These are phyloP conservation scores for Petrocephalus microphthalmus DNA, from an alignment of 2,113 vertebrate genomes.

Conservation along the genomic window DNA sequence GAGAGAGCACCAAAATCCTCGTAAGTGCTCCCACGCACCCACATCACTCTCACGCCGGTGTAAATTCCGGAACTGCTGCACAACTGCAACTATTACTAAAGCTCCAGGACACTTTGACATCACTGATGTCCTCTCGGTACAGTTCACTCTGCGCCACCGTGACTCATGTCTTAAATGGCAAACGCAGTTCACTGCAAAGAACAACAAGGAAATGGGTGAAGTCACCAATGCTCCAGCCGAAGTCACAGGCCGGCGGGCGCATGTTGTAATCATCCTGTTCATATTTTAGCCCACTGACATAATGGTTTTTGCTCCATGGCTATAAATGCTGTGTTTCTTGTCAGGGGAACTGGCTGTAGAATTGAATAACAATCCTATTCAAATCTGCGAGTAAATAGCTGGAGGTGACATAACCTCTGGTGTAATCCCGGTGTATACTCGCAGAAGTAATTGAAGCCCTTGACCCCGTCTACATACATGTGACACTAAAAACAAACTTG, in stretches of 20 bases:
- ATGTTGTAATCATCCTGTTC: constrained; percentile 63
- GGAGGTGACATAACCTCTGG: constrained; percentile 94
- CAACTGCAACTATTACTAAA: background rate
- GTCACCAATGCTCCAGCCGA: constrained; percentile 38
- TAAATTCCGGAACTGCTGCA: background rate
- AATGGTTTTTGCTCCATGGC: constrained; percentile 39
- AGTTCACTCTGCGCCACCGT: background rate
- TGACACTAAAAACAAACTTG: constrained; percentile 98
- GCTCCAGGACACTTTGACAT: background rate
- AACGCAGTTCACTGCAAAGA: constrained; percentile 42
- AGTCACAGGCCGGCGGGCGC: constrained; percentile 60
- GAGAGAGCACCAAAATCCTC: background rate
- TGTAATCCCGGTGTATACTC: constrained; percentile 82
- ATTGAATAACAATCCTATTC: constrained; percentile 76
- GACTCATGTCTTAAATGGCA: constrained; percentile 53
- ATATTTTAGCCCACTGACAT: constrained; percentile 68
- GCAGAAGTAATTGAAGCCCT: constrained; percentile 99
- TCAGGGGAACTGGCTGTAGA: constrained; percentile 67
- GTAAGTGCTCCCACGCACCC: background rate
- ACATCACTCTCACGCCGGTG: background rate
- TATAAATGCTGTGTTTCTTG: constrained; percentile 73
- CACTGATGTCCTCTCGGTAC: background rate
- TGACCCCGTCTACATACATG: constrained; percentile 91
- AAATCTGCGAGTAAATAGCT: constrained; percentile 88
- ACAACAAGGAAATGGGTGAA: constrained; percentile 49